These are phyloP conservation scores for Stichopus chloronotus DNA, from an alignment of 35 echinoderm and acorn worm species.

Conservation along the genomic window DNA sequence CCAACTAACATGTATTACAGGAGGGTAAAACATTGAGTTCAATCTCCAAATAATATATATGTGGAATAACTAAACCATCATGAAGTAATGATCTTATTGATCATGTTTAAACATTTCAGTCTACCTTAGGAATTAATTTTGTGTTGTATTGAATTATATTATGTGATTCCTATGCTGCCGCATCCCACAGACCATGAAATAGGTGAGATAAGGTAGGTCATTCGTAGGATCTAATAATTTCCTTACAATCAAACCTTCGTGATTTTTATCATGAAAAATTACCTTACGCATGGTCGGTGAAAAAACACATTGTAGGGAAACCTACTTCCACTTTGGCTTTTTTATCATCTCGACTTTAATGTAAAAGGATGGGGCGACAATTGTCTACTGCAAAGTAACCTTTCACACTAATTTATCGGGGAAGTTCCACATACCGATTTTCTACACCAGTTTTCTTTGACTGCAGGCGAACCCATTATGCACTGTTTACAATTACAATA, in stretches of 20 bases:
- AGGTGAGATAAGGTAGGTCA: slow-evolving; percentile 4
- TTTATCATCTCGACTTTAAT: background rate
- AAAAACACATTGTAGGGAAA: background rate
- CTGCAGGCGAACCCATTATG: too few species aligned
- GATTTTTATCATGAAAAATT: background rate
- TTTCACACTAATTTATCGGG: background rate
- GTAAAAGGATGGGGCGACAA: background rate
- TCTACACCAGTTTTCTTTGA: too few species aligned
- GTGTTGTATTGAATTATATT: background rate
- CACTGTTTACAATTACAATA: too few species aligned
- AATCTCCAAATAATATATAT: too few species aligned
- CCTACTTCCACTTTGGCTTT: background rate
- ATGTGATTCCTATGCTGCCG: background rate
- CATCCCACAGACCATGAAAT: background rate
- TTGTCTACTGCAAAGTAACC: background rate
- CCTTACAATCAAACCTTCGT: background rate
- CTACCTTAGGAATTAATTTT: too few species aligned
- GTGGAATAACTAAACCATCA: too few species aligned
- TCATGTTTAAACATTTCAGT: too few species aligned
- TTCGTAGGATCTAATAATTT: slow-evolving; percentile 6
- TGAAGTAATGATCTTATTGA: too few species aligned
- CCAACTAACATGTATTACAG: too few species aligned
- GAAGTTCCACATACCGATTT: too few species aligned
- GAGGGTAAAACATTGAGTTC: too few species aligned
- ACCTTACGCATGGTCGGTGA: background rate